A percentile compares a stretch with the other conserved stretches of the same genome.
Evolutionary conservation across 2,113 vertebrate genomes (phyloP).

Genomic region (Eclectus roratus): DNA sequence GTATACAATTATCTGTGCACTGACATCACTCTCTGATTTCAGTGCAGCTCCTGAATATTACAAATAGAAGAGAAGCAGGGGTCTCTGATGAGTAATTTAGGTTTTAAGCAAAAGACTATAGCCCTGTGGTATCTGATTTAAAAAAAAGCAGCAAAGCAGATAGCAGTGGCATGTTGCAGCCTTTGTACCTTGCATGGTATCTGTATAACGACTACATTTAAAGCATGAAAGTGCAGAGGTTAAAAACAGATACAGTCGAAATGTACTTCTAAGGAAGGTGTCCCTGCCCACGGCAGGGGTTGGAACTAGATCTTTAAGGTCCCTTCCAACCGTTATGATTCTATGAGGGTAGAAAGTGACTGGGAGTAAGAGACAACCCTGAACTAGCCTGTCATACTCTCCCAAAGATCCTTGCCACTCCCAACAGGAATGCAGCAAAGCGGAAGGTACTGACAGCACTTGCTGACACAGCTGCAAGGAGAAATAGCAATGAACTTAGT

Average conservation of each 20-base stretch:
- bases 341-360: neutral
- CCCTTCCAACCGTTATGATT: too few relatives aligned
- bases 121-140: neutral
- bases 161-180: neutral
- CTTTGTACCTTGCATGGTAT: neutral
- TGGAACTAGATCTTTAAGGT: too few relatives aligned
- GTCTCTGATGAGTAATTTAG: neutral
- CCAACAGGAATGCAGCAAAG: neutral
- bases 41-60: neutral
- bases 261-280: neutral
- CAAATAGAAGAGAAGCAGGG: neutral
- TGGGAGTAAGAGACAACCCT: neutral
- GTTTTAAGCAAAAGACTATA: neutral
- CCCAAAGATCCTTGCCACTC: neutral
- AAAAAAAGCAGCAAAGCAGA: neutral
- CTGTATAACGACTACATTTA: neutral
- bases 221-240: neutral
- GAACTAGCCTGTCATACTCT: neutral
- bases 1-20: neutral
- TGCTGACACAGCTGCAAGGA: neutral
- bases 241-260: neutral
- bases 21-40: neutral
- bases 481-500: neutral
- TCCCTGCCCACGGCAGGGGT: too few relatives aligned
- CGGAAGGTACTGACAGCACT: neutral